Evolutionary conservation across 2,113 vertebrate species (phyloP).

Genomic region (Hepsetus odoe): DNA sequence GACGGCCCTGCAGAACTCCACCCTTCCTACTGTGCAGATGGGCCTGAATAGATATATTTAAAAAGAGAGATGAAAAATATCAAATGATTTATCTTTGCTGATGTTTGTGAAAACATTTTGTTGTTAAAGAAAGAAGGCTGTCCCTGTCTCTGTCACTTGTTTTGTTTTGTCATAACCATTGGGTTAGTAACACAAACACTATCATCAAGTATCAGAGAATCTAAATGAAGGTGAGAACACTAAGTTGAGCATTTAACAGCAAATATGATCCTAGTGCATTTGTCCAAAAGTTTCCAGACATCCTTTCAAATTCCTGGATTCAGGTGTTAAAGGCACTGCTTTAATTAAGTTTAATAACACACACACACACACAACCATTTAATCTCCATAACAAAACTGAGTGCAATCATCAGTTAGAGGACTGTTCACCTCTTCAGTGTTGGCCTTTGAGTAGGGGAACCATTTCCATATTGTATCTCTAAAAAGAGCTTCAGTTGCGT

Average conservation of each 20-base stretch:
- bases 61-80: constrained; percentile 53
- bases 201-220: constrained; percentile 6
- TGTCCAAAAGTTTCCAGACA: background rate
- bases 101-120: constrained; percentile 5
- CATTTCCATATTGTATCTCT: too few relatives aligned
- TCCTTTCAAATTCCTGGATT: background rate
- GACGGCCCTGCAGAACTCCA: constrained; percentile 18
- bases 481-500: too few relatives aligned
- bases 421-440: too few relatives aligned
- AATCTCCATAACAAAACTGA: background rate
- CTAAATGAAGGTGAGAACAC: background rate
- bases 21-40: constrained; percentile 31
- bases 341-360: background rate
- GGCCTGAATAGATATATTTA: constrained; percentile 63
- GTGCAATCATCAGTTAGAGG: too few relatives aligned
- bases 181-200: too few relatives aligned
- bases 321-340: background rate
- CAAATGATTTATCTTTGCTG: constrained; percentile 54
- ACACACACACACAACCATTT: background rate
- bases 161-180: background rate
- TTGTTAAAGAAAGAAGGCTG: background rate
- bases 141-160: constrained; percentile 33
- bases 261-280: background rate
- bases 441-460: too few relatives aligned
- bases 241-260: too few relatives aligned